Evolutionary conservation across 92 coral and sea anemone genomes (phyloP), one percentile per base, ranked within the genome.

Genomic region (Galaxea fascicularis): DNA sequence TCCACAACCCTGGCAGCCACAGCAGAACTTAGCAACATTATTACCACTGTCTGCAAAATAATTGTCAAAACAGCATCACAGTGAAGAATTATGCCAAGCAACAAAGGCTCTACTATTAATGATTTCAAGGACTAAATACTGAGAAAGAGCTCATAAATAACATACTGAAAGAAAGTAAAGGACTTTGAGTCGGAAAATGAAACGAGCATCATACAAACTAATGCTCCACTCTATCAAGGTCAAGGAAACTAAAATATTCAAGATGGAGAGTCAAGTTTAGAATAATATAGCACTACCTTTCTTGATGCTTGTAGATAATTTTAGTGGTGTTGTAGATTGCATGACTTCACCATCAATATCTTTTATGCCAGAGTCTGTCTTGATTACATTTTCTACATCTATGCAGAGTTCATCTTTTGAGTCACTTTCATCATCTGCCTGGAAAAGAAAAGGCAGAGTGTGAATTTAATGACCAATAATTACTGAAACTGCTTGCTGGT

Each of bases 361-460:
- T 51, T 58, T 54, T 13, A 90, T 13, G 28, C 78, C 87, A 67
- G 90, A 70, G 0, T 58, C 69, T 8, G 66, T 78, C 41, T 52
- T 51, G 52, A 85, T 25, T 11, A 89, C 59, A 20, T 65, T 75
- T 53, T 80, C 79, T 18, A 86, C 84, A 67, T 86, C 74, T 39
- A 90, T 90, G 74, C 84, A 74, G 24, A 90, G 77, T 29, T 86
- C 93, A 53, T 46, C 46, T 56, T 81, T 68, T 51, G 67, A 54
- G 7, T 22, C 29, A 57, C 54, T 49, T 80, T 69, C 78, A 11
- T 56, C 51, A 22, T 15, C 17, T 54, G 7, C 15, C 86, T 78
- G 44, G 22, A 78, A 45, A 62, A 63, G 20, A 28, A 35, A 22
- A 17, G 4, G 18, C 25, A 49, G 15, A 49, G 13, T 49, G 13